phyloP scores from a whole-genome alignment of 2,797 vertebrate species.

The Mycteria americana region DNA sequence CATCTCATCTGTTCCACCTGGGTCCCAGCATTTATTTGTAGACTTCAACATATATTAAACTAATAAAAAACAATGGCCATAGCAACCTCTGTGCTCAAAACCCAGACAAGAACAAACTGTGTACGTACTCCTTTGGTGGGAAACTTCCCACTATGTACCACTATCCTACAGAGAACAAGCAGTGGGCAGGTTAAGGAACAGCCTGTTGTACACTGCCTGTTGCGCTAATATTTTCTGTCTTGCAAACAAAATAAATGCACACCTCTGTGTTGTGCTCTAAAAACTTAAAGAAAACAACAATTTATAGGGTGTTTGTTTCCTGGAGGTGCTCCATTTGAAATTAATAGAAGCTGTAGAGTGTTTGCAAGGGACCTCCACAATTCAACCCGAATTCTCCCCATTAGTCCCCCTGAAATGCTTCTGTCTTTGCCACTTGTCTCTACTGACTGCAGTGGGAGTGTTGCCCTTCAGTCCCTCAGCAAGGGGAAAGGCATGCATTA shows the following conservation, averaged over 20 bases:
- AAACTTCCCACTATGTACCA: not conserved
- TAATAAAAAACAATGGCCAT: slow-evolving; percentile 52
- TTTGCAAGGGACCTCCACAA: not conserved
- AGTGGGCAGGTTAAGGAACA: not conserved
- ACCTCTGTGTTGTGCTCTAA: not conserved
- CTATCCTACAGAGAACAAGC: not conserved
- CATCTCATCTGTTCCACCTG: slow-evolving; percentile 75
- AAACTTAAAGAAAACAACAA: not conserved
- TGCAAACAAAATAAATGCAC: not conserved
- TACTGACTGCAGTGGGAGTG: not conserved
- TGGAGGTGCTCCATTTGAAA: not conserved
- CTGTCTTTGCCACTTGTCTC: not conserved
- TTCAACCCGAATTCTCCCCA: not conserved
- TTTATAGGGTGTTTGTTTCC: not conserved
- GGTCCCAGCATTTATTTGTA: slow-evolving; percentile 50
- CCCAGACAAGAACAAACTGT: not conserved
- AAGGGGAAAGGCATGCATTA: not conserved
- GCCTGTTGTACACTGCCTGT: not conserved
- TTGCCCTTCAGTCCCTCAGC: not conserved
- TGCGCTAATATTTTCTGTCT: not conserved
- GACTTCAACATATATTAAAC: slow-evolving; percentile 64
- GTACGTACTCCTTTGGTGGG: not conserved
- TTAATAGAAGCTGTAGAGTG: not conserved
- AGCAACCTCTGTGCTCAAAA: not conserved
- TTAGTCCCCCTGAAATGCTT: not conserved